phyloP scores from a whole-genome alignment of 1,140 invertebrate genomes.

The Diuraphis noxia region DNA sequence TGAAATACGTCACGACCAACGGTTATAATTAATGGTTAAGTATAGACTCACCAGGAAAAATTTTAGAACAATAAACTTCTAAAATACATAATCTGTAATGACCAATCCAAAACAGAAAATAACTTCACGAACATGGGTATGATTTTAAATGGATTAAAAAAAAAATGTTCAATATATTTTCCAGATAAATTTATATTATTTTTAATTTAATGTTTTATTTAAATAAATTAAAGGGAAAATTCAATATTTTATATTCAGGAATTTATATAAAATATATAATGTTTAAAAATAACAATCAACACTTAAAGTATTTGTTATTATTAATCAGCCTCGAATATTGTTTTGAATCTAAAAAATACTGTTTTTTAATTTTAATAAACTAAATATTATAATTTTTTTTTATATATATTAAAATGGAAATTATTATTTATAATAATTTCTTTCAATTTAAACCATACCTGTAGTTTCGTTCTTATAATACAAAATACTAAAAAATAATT shows the following conservation, averaged over 20 bases:
- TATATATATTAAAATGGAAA: neutral
- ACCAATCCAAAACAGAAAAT: neutral
- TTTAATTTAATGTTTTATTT: neutral
- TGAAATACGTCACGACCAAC: neutral
- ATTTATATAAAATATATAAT: too few species aligned
- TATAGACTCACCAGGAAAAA: neutral
- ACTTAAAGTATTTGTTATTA: too few species aligned
- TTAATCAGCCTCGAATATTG: neutral
- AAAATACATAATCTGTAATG: neutral
- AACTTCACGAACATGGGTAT: neutral
- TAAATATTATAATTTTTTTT: neutral
- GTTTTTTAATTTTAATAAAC: neutral
- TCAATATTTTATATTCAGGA: too few species aligned
- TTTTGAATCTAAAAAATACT: neutral
- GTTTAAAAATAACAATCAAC: too few species aligned
- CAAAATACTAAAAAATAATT: too few species aligned
- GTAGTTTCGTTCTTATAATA: too few species aligned
- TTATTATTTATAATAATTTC: neutral
- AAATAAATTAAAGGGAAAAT: neutral
- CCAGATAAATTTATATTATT: neutral
- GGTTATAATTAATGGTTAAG: neutral
- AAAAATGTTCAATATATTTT: neutral
- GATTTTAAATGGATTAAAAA: neutral
- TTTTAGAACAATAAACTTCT: neutral
- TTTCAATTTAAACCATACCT: too few species aligned